Evolutionary conservation across 2,797 vertebrate species (phyloP).

Genomic region (Hypotaenidia philippensis): DNA sequence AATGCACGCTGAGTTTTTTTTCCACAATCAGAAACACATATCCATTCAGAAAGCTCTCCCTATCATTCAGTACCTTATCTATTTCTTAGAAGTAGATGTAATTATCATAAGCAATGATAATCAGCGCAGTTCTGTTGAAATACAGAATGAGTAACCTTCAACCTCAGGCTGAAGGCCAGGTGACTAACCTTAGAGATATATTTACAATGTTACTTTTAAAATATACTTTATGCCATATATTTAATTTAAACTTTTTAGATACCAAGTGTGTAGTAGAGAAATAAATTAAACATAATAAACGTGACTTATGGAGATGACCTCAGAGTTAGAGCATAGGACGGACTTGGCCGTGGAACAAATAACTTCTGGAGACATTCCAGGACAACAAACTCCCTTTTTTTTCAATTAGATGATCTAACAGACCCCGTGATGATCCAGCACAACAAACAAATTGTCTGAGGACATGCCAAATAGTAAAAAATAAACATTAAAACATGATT

Average conservation of each 20-base stretch:
- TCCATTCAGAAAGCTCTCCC: neutral
- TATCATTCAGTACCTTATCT: neutral
- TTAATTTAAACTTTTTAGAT: neutral
- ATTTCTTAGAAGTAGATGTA: neutral
- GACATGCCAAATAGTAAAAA: slow-evolving; percentile 67
- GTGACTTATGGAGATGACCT: slow-evolving; percentile 51
- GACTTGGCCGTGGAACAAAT: slow-evolving; percentile 58
- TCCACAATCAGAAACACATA: neutral
- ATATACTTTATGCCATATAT: neutral
- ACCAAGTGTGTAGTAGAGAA: neutral
- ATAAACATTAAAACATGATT: slow-evolving; percentile 55
- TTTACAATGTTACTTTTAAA: neutral
- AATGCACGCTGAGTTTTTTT: neutral
- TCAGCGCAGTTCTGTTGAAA: neutral
- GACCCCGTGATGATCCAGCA: slow-evolving; percentile 73
- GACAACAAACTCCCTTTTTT: slow-evolving; percentile 68
- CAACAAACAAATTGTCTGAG: slow-evolving; percentile 75
- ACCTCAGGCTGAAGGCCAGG: neutral
- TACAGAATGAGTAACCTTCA: neutral
- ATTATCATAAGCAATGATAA: neutral
- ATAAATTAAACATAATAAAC: slow-evolving; percentile 45
- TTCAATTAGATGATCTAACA: slow-evolving; percentile 78
- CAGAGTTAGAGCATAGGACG: slow-evolving; percentile 48
- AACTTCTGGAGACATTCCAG: slow-evolving; percentile 70
- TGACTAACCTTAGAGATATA: neutral